Base-by-base conservation (phyloP, 2,797 vertebrate species). In the Novumbra hubbsi region DNA sequence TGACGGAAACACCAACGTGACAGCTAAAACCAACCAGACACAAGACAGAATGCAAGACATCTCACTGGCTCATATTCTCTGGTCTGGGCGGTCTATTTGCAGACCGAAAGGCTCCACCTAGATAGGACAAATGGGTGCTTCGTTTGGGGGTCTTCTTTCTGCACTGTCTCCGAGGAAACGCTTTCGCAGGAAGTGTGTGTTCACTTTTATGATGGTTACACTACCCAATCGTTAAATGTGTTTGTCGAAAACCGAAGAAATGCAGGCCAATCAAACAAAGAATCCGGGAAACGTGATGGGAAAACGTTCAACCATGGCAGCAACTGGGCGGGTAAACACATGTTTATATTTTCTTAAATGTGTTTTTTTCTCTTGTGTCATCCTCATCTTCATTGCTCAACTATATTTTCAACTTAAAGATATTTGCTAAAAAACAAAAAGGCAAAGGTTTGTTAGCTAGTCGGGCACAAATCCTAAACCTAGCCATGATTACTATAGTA, bases 271-370 rank as follows among this genome's bases (percentile, higher is more conserved):
- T 92, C 74, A 69, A 0, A 15, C 1, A 16, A 1, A 66, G 0
- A 75, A 70, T 80, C 16, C 65, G 68, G 85, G 83, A 84, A 76
- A 87, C 73, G 3, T 57, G 86, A 78, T 6, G 83, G 81, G 82
- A 77, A 2, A 9, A 16, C 72, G 62, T 80, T 88, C 84, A 90
- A 71, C 90, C 91, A 91, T 92, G 80, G 89, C 88, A 92, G 92
- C 91, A 49, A 79, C 77, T 75, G 76, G 83, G 89, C 85, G 84
- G 86, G 83, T 0, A 81, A 49, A 82, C 38, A 14, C 28, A 57
- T 57, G 0, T 21, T 27, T 7, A 41, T 5, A 14, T 64, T 28
- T 32, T 8, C 30, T 16, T 19, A 16, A 32, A 2, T 5, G 5
- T 7, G 15, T 15, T 65, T 16, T 7, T 7, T 4, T 16, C 16